Evolutionary conservation across 2,113 vertebrate genomes (phyloP).

Genomic region (Emydocephalus ijimae): DNA sequence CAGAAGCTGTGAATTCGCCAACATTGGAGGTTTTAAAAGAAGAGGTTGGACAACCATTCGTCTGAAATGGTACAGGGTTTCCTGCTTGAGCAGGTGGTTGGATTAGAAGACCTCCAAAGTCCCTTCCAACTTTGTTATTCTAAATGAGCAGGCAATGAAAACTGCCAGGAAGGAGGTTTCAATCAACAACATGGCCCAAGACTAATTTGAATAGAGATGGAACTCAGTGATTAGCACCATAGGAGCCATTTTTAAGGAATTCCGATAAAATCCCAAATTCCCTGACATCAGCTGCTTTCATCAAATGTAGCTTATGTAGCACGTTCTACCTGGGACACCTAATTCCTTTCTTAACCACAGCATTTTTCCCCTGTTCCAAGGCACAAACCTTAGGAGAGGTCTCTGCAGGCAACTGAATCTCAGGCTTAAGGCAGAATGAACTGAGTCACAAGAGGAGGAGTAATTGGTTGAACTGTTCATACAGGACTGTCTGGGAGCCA

Average conservation of each 20-base stretch:
- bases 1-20: too few species aligned
- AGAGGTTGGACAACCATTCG: too few species aligned
- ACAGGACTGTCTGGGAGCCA: not conserved
- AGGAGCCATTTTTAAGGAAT: not conserved
- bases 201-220: not conserved
- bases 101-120: too few species aligned
- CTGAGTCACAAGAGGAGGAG: constrained; percentile 10
- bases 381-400: not conserved
- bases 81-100: not conserved
- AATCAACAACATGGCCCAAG: not conserved
- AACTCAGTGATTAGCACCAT: not conserved
- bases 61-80: not conserved
- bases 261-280: not conserved
- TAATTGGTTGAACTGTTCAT: constrained; percentile 3
- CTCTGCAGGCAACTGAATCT: not conserved
- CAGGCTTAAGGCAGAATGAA: not conserved
- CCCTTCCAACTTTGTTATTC: not conserved
- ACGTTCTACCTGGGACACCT: not conserved
- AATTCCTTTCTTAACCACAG: not conserved
- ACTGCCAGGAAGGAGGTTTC: not conserved
- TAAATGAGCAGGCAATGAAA: not conserved
- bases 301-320: not conserved
- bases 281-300: constrained; percentile 11
- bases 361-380: not conserved
- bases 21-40: too few species aligned